A percentile compares a stretch with the other conserved stretches of the same genome.
Evolutionary conservation across 2,113 vertebrate species (phyloP).

Genomic region (Hippocampus abdominalis): DNA sequence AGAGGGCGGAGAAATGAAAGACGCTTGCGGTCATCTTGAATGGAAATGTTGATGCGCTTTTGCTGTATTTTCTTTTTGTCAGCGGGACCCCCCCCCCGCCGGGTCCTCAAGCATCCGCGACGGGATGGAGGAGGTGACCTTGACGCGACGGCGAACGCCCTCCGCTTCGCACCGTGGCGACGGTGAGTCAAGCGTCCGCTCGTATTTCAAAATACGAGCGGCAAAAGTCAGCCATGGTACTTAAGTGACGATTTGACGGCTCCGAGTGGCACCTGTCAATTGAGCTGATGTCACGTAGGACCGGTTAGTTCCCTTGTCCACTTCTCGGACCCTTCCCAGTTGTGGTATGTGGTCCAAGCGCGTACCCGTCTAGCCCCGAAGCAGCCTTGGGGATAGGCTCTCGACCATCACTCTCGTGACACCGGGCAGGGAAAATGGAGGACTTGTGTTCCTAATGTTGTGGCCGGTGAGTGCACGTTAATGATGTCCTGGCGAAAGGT

Average conservation of each 20-base stretch:
- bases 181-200: background rate
- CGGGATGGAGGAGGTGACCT: background rate
- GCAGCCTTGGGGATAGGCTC: too few species aligned
- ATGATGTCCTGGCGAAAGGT: background rate
- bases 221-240: too few species aligned
- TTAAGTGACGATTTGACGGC: too few species aligned
- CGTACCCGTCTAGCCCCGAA: too few species aligned
- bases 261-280: background rate
- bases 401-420: too few species aligned
- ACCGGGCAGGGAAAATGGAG: background rate
- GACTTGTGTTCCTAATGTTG: slow-evolving; percentile 1
- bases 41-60: background rate
- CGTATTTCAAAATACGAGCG: background rate
- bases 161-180: background rate
- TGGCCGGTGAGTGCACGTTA: background rate
- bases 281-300: background rate
- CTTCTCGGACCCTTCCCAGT: background rate
- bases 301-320: background rate
- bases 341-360: too few species aligned
- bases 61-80: background rate
- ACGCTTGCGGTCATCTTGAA: background rate
- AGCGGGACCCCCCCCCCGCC: background rate
- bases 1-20: background rate
- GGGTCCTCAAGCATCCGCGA: background rate
- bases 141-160: too few species aligned